Conservation (phyloP, 2,888 invertebrate species). For the Stratiomys singularior region DNA sequence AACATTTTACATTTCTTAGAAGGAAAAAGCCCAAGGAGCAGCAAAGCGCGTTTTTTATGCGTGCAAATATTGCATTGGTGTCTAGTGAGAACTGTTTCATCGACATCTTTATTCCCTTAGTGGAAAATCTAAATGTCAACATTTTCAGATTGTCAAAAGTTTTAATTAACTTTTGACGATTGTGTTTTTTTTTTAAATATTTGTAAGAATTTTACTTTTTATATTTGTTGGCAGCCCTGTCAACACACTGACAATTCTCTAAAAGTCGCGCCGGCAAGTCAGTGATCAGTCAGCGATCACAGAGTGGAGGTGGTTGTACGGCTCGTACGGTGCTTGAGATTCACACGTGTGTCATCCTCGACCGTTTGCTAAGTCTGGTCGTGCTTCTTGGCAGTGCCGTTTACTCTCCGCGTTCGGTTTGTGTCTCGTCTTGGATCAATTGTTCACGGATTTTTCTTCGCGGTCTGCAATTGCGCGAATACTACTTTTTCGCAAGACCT, state of each 20-base stretch:
- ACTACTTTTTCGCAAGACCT: slow-evolving; percentile 32
- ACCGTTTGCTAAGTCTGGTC: not conserved
- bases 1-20: too few species aligned
- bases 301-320: slow-evolving; percentile 19
- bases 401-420: not conserved
- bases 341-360: slow-evolving; percentile 19
- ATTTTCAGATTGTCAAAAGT: too few species aligned
- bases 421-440: not conserved
- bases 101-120: too few species aligned
- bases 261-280: slow-evolving; percentile 22
- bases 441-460: not conserved
- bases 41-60: too few species aligned
- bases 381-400: not conserved
- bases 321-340: not conserved
- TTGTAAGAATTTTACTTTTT: not conserved
- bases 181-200: not conserved
- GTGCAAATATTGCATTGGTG: too few species aligned
- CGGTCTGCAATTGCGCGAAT: not conserved
- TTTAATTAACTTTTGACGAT: too few species aligned
- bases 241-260: not conserved
- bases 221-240: slow-evolving; percentile 6
- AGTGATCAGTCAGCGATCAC: slow-evolving; percentile 40
- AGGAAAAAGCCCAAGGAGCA: too few species aligned
- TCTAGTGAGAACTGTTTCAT: too few species aligned
- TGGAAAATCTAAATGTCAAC: too few species aligned